Percentiles rank a stretch among this genome's conserved stretches.
Evolutionary conservation across 37 sponge, comb jelly and placozoan genomes (phyloP).

Genomic region (Petrosia ficiformis): DNA sequence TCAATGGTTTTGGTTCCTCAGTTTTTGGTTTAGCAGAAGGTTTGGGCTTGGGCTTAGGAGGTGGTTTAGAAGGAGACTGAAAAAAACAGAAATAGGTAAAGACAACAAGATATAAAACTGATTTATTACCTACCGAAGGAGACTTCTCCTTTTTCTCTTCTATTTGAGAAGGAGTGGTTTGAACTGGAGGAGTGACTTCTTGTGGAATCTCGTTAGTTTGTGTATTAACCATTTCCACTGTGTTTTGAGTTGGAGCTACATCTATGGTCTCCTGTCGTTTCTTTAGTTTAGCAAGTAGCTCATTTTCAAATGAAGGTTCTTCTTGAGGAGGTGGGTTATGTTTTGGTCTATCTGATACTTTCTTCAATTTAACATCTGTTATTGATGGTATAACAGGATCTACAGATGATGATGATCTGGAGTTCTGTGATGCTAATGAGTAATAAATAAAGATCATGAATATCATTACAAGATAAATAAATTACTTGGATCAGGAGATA

Average conservation of each 20-base stretch:
- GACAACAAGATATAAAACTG: not conserved
- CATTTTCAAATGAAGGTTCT: constrained; percentile 36
- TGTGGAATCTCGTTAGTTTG: not conserved
- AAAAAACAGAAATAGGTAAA: not conserved
- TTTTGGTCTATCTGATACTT: not conserved
- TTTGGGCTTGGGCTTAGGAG: constrained; percentile 41
- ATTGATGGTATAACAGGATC: not conserved
- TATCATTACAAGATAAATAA: no score
- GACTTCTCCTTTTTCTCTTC: no score
- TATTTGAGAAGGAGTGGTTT: constrained; percentile 2
- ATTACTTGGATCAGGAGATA: no score
- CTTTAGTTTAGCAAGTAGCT: constrained; percentile 53
- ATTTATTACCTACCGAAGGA: not conserved
- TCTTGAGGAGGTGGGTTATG: constrained; percentile 15
- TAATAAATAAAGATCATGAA: no score
- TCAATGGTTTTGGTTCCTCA: constrained; percentile 6
- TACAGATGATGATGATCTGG: not conserved
- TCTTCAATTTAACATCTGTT: not conserved
- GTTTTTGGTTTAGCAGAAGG: constrained; percentile 40
- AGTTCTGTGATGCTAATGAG: no score
- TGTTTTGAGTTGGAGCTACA: constrained; percentile 6
- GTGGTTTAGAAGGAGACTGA: constrained; percentile 5
- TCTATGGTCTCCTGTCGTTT: constrained; percentile 61
- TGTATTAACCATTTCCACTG: not conserved
- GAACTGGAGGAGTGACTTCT: not conserved